Evolutionary conservation across 2,113 vertebrate species (phyloP).

Genomic region (Menidia beryllina): DNA sequence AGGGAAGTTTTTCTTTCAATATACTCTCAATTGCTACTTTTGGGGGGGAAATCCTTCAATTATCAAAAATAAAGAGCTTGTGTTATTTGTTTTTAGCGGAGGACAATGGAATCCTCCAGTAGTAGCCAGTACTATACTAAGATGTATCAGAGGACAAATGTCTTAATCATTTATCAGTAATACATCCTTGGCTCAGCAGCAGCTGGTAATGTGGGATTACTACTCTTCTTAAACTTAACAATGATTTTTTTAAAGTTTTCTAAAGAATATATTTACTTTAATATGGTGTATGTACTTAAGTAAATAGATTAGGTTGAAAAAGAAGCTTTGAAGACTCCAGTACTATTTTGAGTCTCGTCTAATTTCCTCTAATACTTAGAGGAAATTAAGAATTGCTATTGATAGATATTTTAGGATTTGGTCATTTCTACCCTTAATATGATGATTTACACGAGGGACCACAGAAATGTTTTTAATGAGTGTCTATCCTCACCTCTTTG

Average conservation of each 20-base stretch:
- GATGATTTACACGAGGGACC: no score
- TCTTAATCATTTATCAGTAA: constrained; percentile 40
- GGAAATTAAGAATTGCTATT: background rate
- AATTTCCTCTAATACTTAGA: background rate
- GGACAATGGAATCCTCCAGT: constrained; percentile 41
- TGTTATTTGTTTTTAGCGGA: constrained; percentile 36
- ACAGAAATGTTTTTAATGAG: no score
- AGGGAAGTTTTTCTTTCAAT: background rate
- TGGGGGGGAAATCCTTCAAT: constrained; percentile 35
- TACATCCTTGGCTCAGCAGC: constrained; percentile 30
- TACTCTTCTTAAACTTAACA: no score
- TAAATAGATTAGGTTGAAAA: background rate
- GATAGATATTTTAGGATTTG: background rate
- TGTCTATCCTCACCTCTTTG: no score
- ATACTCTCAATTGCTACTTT: constrained; percentile 23
- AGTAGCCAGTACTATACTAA: no score
- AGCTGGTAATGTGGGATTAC: background rate
- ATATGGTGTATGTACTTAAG: background rate
- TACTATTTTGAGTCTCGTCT: background rate
- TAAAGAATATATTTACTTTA: background rate
- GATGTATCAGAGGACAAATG: constrained; percentile 51
- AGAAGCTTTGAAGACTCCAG: background rate
- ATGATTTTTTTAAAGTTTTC: no score
- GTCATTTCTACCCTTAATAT: background rate
- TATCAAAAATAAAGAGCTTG: constrained; percentile 36